Evolutionary conservation across 2,113 vertebrate species (phyloP).

Genomic region (Monarcha castaneiventris): DNA sequence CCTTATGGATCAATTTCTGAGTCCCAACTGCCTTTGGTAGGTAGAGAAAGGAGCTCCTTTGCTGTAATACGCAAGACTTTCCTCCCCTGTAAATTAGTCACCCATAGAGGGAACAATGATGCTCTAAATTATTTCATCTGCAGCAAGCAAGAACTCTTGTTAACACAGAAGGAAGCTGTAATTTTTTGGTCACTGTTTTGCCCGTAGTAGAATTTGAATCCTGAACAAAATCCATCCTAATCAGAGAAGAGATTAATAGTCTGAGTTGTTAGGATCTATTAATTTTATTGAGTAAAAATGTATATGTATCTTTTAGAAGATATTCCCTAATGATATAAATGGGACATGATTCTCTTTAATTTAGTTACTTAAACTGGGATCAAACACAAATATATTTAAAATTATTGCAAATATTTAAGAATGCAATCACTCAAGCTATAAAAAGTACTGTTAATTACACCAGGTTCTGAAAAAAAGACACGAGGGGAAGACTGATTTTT

Average conservation of each 20-base stretch:
- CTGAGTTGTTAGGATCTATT: neutral
- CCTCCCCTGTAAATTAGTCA: neutral
- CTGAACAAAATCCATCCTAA: neutral
- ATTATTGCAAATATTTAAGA: neutral
- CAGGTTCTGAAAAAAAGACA: neutral
- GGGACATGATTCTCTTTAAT: neutral
- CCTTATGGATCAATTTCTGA: neutral
- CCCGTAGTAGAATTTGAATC: neutral
- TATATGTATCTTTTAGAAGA: neutral
- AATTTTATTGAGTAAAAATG: neutral
- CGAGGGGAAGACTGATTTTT: neutral
- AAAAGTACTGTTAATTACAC: neutral
- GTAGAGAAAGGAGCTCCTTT: neutral
- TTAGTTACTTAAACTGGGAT: neutral
- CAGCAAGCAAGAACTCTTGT: neutral
- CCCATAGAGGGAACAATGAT: neutral
- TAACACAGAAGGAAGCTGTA: slow-evolving; percentile 13
- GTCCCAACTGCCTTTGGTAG: neutral
- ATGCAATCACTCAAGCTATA: neutral
- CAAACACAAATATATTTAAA: neutral
- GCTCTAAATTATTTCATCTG: slow-evolving; percentile 31
- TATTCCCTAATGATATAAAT: neutral
- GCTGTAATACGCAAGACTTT: neutral
- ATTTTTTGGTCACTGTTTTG: neutral
- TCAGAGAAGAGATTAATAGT: neutral